Conservation (phyloP, 2,113 vertebrate species). For the Sander lucioperca region DNA sequence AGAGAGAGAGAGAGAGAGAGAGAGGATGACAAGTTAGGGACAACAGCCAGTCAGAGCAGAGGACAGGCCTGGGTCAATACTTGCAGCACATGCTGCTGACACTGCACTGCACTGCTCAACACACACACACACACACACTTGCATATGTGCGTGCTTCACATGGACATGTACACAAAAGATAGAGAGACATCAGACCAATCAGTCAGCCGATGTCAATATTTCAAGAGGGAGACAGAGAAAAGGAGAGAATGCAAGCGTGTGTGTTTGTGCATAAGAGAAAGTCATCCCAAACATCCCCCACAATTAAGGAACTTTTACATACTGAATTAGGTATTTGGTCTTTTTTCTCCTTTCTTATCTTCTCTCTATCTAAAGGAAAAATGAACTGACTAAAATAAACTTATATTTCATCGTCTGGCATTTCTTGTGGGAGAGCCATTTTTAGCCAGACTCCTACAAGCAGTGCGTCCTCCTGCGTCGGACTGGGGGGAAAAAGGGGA, state of each 20-base stretch:
- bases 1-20: constrained; percentile 11
- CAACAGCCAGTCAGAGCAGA: constrained; percentile 81
- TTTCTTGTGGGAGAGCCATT: not conserved
- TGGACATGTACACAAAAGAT: constrained; percentile 55
- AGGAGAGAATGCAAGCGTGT: constrained; percentile 32
- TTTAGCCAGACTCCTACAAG: not conserved
- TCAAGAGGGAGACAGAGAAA: constrained; percentile 44
- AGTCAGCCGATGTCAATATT: constrained; percentile 68
- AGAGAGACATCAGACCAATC: constrained; percentile 69
- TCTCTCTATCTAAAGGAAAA: not conserved
- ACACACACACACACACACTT: constrained; percentile 34
- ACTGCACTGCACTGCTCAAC: constrained; percentile 63
- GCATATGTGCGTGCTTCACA: not conserved
- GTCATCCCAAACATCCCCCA: not conserved
- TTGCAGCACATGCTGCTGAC: constrained; percentile 79
- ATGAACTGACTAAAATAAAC: not conserved
- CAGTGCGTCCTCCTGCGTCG: no score
- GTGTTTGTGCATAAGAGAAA: constrained; percentile 21
- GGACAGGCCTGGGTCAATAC: constrained; percentile 81
- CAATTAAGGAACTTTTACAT: not conserved
- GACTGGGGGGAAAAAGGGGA: no score
- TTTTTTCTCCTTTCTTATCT: not conserved
- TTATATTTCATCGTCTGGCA: not conserved
- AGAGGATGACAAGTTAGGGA: constrained; percentile 75
- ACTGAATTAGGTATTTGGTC: not conserved